A percentile compares a stretch with the other conserved stretches of the same genome.
Conservation (phyloP, 2,113 vertebrate genomes). For the Hiodon tergisus region DNA sequence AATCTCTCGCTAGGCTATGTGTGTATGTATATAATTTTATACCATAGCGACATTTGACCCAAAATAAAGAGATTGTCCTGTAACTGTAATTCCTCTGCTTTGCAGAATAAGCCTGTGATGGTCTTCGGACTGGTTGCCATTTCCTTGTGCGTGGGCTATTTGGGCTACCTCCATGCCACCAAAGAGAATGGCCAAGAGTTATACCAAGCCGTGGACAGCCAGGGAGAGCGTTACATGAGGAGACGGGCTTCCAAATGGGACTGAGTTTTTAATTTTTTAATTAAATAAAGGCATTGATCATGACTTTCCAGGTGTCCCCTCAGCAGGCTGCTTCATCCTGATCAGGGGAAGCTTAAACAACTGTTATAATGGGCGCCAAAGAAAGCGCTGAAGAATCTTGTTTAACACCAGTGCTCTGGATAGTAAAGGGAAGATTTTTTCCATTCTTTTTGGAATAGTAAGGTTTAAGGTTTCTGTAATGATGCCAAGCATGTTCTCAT, state of each 20-base stretch:
- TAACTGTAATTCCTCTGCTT: conserved; percentile 26
- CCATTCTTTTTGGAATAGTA: too few species aligned
- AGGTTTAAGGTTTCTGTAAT: too few species aligned
- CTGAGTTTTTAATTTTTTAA: conserved; percentile 43
- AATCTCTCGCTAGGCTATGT: neutral
- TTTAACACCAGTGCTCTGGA: too few species aligned
- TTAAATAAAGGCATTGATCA: too few species aligned
- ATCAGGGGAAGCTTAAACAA: too few species aligned
- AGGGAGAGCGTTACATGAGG: conserved; percentile 76
- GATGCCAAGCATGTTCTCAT: too few species aligned
- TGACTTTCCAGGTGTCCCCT: too few species aligned
- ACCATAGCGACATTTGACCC: neutral
- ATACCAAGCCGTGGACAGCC: conserved; percentile 80
- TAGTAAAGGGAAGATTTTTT: too few species aligned
- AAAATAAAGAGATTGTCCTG: neutral
- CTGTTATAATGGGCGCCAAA: too few species aligned
- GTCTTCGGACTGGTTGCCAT: conserved; percentile 77
- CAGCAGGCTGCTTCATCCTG: too few species aligned
- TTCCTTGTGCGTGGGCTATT: conserved; percentile 82
- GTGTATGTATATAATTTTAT: neutral
- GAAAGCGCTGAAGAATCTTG: too few species aligned
- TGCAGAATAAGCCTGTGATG: conserved; percentile 92
- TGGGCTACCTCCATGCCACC: conserved; percentile 83
- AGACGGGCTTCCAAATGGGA: conserved; percentile 89
- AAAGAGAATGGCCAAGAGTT: conserved; percentile 81